A percentile compares a stretch with the other conserved stretches of the same genome.
Evolutionary conservation across 2,113 vertebrate genomes (phyloP).

Genomic region (Protomyctophum bolini): DNA sequence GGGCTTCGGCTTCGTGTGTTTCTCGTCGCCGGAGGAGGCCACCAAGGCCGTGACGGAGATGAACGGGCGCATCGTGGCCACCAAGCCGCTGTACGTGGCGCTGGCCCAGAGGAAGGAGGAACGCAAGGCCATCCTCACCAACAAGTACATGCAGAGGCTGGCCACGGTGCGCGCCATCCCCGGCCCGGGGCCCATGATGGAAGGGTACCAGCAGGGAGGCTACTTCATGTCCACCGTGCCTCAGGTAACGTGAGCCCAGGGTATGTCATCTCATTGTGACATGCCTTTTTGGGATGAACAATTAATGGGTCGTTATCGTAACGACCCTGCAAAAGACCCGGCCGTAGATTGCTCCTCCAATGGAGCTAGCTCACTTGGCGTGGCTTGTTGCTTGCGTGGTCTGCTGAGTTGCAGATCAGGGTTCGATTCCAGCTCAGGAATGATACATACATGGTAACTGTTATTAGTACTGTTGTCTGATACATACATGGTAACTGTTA

Average conservation of each 20-base stretch:
- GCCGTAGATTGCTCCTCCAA: too few species aligned
- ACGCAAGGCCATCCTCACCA: conserved; percentile 93
- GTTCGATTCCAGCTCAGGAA: too few species aligned
- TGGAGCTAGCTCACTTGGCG: too few species aligned
- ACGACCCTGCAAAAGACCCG: too few species aligned
- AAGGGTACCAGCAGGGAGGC: conserved; percentile 86
- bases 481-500: too few species aligned
- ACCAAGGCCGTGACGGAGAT: conserved; percentile 97
- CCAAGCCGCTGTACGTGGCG: conserved; percentile 94
- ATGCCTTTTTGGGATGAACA: too few species aligned
- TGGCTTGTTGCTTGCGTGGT: too few species aligned
- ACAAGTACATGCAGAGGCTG: conserved; percentile 93
- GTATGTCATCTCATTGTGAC: too few species aligned
- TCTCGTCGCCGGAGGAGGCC: conserved; percentile 96
- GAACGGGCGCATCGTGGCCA: conserved; percentile 93
- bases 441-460: too few species aligned
- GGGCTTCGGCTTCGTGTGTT: conserved; percentile 98
- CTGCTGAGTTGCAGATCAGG: too few species aligned
- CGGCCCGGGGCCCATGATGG: conserved; percentile 80
- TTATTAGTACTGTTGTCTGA: too few species aligned
- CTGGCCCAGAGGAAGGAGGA: conserved; percentile 95
- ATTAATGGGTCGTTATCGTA: too few species aligned
- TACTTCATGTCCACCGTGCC: conserved; percentile 88
- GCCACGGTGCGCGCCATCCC: conserved; percentile 85
- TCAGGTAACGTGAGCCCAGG: conserved; percentile 84